Evolutionary conservation across 2,113 vertebrate species (phyloP).

Genomic region (Ophiodon elongatus): DNA sequence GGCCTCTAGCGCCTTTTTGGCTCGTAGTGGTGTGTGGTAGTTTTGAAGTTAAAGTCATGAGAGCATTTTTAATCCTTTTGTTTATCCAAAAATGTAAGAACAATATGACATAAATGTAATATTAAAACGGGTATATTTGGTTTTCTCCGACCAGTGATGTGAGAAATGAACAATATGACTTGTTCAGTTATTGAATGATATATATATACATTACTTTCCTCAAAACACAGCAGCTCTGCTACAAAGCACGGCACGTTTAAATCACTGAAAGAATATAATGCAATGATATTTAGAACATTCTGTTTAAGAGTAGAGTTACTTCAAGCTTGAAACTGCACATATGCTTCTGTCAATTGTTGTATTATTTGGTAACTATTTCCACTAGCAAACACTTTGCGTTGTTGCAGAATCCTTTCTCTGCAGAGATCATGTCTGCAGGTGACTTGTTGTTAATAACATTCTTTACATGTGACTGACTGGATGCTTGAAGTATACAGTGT

Average conservation of each 20-base stretch:
- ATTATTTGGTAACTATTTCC: too few species aligned
- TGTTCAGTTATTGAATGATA: neutral
- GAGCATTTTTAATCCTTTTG: neutral
- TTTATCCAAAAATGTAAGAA: neutral
- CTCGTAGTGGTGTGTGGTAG: neutral
- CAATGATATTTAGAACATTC: constrained; percentile 1
- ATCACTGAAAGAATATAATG: constrained; percentile 1
- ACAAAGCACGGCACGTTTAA: neutral
- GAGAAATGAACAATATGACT: neutral
- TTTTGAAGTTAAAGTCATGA: neutral
- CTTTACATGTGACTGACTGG: constrained; percentile 47
- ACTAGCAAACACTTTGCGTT: neutral
- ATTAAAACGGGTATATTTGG: neutral
- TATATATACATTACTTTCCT: neutral
- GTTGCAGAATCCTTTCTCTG: neutral
- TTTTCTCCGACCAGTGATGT: neutral
- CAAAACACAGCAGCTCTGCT: constrained; percentile 6
- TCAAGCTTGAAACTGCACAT: neutral
- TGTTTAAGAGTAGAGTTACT: neutral
- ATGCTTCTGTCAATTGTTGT: neutral
- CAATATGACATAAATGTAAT: neutral
- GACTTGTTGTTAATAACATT: constrained; percentile 33
- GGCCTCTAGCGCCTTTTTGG: neutral
- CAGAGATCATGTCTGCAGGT: constrained; percentile 19
- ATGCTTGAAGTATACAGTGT: constrained; percentile 49